Percentiles rank a stretch among this genome's conserved stretches.
These are phyloP conservation scores for Lithosia quadra DNA, from an alignment of 2,888 invertebrate species.

Conservation along the genomic window DNA sequence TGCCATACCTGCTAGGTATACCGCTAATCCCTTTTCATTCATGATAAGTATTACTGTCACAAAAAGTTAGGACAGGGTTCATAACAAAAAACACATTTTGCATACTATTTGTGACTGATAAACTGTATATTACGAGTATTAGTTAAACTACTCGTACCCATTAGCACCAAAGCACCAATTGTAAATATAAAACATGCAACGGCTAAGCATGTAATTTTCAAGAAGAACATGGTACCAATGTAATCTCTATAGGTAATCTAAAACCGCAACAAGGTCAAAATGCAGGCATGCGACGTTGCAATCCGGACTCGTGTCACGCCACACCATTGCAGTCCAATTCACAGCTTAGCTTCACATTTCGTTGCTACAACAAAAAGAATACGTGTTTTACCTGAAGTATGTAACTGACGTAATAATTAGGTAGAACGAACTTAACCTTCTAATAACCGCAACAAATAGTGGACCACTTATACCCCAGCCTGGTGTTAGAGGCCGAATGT, in stretches of 20 bases:
- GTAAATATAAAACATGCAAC: background rate
- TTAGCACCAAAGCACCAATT: too few relatives aligned
- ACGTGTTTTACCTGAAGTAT: background rate
- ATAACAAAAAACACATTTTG: too few relatives aligned
- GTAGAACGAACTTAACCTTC: background rate
- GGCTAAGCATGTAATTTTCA: background rate
- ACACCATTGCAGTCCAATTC: constrained; percentile 16
- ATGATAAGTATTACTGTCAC: background rate
- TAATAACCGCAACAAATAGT: background rate
- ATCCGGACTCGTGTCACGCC: constrained; percentile 13
- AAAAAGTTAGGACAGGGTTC: too few relatives aligned
- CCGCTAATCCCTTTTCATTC: too few relatives aligned
- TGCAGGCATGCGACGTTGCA: constrained; percentile 15
- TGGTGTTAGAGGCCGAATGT: too few relatives aligned
- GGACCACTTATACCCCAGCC: background rate
- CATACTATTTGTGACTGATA: too few relatives aligned
- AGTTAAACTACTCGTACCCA: too few relatives aligned
- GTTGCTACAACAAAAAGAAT: constrained; percentile 13
- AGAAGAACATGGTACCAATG: background rate
- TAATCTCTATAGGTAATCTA: constrained; percentile 3
- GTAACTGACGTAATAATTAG: background rate
- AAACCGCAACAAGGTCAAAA: constrained; percentile 16
- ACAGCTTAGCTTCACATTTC: constrained; percentile 13
- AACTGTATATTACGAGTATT: too few relatives aligned
- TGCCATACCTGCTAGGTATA: constrained; percentile 82